Base-by-base conservation (phyloP, 2,888 invertebrate genomes). In the Trilocha varians region DNA sequence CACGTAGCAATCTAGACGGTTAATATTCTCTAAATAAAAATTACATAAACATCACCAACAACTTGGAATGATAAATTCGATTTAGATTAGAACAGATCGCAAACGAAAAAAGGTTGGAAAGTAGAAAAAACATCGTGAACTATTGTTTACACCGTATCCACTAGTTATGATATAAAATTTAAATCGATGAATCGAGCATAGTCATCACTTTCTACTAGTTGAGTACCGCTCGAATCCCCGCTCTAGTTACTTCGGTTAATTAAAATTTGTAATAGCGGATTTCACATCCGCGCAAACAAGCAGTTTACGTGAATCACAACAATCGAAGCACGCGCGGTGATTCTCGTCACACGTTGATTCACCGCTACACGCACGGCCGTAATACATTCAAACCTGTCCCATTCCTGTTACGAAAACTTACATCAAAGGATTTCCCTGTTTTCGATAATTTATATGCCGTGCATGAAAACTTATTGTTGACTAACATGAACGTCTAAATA, bases 201-300 rank as follows among this genome's bases (percentile, higher is more conserved):
- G 56, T 59, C 70, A 76, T 79, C 83, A 84, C 84, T 84, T 84
- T 84, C 84, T 82, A 79, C 67, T 55, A 57, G 60, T 49, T 62
- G 57, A 65, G 66, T 70, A 70, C 72, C 72, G 74, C 72, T 73
- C 64, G 64, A 62, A 67, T 70, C 70, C 70, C 72, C 84, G 84
- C 83, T 84, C 83, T 64, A 84, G 75, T 83, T 84, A 67, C 75
- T 60, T 63, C 73, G 71, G 66, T 74, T 82, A 83, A 83, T 84
- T 83, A 84, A 80, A 82, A 83, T 74, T 72, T 78, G 75, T 82
- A 83, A 84, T 82, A 78, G 79, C 73, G 76, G 82, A 82, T 83
- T 83, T 82, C 82, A 82, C 83, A 82, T 78, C 78, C 80, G 80
- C 65, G 69, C 79, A 70, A 74, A 80, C 77, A 71, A 70, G 71